Evolutionary conservation across 2,113 vertebrate species (phyloP).

Genomic region (Rhinolophus sinicus): DNA sequence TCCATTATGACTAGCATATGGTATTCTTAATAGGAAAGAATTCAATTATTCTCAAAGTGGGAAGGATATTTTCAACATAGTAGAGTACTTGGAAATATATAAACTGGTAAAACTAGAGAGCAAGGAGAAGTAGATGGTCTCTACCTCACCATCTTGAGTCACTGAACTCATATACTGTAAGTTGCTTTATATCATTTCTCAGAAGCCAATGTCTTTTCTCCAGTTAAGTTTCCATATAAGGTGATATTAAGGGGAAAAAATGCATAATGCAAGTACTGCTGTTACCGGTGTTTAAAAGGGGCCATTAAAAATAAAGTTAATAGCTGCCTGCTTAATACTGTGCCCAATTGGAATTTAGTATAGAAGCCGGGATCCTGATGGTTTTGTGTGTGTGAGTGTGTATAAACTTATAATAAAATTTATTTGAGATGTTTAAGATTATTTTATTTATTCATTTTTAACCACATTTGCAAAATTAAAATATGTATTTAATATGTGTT

Average conservation of each 20-base stretch:
- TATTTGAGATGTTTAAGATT: conserved; percentile 10
- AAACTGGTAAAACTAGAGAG: conserved; percentile 56
- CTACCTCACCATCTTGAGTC: conserved; percentile 73
- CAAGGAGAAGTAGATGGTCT: conserved; percentile 35
- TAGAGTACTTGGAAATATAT: conserved; percentile 66
- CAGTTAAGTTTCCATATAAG: conserved; percentile 75
- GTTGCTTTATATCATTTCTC: conserved; percentile 76
- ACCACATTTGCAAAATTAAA: conserved; percentile 32
- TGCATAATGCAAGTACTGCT: not conserved
- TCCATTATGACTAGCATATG: conserved; percentile 50
- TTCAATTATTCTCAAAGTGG: conserved; percentile 54
- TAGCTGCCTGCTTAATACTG: not conserved
- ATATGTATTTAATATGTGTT: not conserved
- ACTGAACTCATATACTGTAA: conserved; percentile 70
- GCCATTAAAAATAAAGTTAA: not conserved
- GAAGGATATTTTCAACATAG: conserved; percentile 55
- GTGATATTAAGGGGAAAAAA: conserved; percentile 57
- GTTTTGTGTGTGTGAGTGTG: not conserved
- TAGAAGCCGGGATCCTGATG: not conserved
- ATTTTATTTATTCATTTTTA: conserved; percentile 31
- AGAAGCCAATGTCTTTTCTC: conserved; percentile 80
- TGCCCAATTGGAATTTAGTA: not conserved
- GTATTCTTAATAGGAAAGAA: conserved; percentile 67
- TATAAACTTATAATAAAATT: conserved; percentile 2
- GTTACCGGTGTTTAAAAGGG: conserved; percentile 17